Evolutionary conservation across 2,797 vertebrate species (phyloP).

Genomic region (Amazona ochrocephala): DNA sequence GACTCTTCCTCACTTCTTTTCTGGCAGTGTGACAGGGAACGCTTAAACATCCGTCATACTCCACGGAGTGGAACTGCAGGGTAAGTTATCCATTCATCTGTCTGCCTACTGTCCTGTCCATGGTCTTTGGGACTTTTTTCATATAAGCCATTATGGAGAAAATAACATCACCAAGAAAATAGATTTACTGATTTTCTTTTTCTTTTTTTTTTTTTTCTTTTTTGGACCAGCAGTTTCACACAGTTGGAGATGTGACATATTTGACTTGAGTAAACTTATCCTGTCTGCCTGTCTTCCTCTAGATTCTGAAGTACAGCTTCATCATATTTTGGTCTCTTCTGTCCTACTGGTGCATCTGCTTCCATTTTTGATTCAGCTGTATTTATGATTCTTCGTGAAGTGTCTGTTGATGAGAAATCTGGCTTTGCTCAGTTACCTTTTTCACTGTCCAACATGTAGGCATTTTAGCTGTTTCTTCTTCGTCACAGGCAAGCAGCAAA

Average conservation of each 20-base stretch:
- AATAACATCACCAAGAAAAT: not conserved
- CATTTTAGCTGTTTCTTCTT: conserved; percentile 63
- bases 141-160: not conserved
- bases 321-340: conserved; percentile 60
- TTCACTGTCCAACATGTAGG: conserved; percentile 57
- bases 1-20: not conserved
- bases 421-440: conserved; percentile 69
- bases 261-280: not conserved
- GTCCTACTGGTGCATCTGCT: conserved; percentile 42
- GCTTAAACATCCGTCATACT: not conserved
- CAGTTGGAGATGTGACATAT: not conserved
- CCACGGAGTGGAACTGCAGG: not conserved
- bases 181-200: not conserved
- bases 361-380: conserved; percentile 60
- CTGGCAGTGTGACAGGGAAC: not conserved
- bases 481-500: conserved; percentile 15
- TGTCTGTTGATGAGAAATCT: conserved; percentile 62
- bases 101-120: not conserved
- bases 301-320: conserved; percentile 50
- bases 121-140: not conserved
- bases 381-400: conserved; percentile 64
- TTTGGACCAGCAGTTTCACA: not conserved
- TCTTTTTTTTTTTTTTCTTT: not conserved
- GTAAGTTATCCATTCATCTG: not conserved
- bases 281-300: conserved; percentile 20